Evolutionary conservation across 1,140 invertebrate genomes (phyloP).

Genomic region (Cydia fagiglandana): DNA sequence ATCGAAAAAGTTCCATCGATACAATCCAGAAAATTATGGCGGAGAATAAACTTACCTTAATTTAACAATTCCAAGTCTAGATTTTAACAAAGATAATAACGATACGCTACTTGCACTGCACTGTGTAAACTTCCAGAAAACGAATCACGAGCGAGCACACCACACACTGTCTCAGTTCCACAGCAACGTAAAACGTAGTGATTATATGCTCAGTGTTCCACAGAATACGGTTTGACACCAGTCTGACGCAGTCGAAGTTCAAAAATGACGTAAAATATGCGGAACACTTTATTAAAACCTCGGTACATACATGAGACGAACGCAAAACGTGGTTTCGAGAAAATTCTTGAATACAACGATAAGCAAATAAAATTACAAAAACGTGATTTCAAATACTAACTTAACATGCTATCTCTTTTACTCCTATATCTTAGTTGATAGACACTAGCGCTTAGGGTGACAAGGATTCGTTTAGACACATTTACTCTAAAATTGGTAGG

Average conservation of each 20-base stretch:
- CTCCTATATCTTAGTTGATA: background rate
- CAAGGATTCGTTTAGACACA: background rate
- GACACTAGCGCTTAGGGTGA: background rate
- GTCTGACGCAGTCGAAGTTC: slow-evolving; percentile 29
- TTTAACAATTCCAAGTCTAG: slow-evolving; percentile 12
- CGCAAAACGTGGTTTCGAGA: slow-evolving; percentile 58
- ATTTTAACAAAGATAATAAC: slow-evolving; percentile 8
- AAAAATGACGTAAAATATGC: slow-evolving; percentile 31
- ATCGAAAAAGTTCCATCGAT: background rate
- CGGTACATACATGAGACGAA: slow-evolving; percentile 41
- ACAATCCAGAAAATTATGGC: background rate
- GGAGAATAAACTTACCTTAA: slow-evolving; percentile 15
- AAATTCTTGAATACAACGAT: slow-evolving; percentile 45
- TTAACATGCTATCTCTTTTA: background rate
- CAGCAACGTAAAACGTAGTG: no score
- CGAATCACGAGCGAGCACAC: slow-evolving; percentile 20
- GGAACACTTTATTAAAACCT: slow-evolving; percentile 32
- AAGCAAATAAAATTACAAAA: background rate
- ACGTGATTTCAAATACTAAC: background rate
- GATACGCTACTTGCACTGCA: slow-evolving; percentile 19
- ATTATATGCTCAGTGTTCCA: no score
- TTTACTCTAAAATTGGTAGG: background rate
- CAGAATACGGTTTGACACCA: slow-evolving; percentile 19
- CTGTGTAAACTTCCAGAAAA: slow-evolving; percentile 27
- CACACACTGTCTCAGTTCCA: slow-evolving; percentile 7